phyloP scores from a whole-genome alignment of 2,113 vertebrate species.

The Pelobates fuscus region DNA sequence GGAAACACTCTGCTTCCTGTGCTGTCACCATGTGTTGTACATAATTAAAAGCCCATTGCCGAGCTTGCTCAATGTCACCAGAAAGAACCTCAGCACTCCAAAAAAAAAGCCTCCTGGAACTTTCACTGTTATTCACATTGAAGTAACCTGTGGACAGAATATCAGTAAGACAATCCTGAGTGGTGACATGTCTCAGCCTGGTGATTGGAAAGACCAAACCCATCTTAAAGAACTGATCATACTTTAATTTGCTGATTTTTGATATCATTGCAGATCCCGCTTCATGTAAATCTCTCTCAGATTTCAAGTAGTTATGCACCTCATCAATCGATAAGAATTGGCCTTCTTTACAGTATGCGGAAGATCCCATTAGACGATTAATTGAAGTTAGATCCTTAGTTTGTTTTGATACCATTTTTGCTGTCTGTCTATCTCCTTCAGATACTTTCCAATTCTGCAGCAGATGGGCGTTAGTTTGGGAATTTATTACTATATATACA shows the following conservation, averaged over 20 bases:
- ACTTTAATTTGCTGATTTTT: background rate
- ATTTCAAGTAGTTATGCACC: background rate
- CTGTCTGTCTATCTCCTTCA: background rate
- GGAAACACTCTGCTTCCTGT: fast-evolving
- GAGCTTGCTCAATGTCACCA: background rate
- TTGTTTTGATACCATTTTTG: background rate
- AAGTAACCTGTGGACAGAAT: background rate
- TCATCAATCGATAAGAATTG: background rate
- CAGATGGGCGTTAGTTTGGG: no score
- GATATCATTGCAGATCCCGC: background rate
- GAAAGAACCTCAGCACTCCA: background rate
- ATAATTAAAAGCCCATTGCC: background rate
- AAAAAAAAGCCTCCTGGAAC: background rate
- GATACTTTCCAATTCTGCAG: no score
- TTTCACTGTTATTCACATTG: background rate
- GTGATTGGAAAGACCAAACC: background rate
- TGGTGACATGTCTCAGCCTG: background rate
- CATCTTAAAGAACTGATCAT: background rate
- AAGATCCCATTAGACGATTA: background rate
- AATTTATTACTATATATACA: no score
- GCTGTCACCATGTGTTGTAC: background rate
- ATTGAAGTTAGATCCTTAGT: background rate
- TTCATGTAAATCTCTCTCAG: background rate
- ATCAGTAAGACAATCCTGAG: background rate
- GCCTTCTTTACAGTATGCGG: background rate